These are phyloP conservation scores for Lytechinus variegatus DNA, from an alignment of 35 echinoderm and acorn worm genomes.

Conservation along the genomic window DNA sequence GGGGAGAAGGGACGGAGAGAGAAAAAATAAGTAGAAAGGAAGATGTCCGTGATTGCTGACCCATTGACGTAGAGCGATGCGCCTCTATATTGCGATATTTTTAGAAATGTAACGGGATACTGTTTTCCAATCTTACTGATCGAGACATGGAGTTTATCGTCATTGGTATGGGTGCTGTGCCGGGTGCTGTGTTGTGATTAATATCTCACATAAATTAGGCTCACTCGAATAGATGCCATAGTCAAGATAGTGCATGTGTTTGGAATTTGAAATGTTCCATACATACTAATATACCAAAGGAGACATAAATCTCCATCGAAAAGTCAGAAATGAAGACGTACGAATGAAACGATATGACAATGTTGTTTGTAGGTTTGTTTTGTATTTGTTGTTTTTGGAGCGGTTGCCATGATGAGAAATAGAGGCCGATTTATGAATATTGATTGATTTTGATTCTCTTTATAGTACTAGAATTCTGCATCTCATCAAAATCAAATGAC, in stretches of 20 bases:
- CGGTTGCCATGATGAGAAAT: too few relatives aligned
- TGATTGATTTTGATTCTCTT: background rate
- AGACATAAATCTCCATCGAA: too few relatives aligned
- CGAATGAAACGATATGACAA: too few relatives aligned
- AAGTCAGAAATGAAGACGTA: too few relatives aligned
- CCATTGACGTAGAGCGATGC: background rate
- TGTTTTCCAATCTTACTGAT: background rate
- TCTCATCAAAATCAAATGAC: background rate
- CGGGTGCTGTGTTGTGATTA: background rate
- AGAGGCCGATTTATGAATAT: too few relatives aligned
- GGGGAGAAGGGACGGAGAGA: background rate
- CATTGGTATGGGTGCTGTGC: background rate
- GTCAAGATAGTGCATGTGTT: background rate
- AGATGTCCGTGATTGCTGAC: background rate
- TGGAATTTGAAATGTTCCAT: background rate
- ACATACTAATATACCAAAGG: too few relatives aligned
- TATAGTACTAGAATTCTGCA: background rate
- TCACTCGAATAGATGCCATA: background rate
- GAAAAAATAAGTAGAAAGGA: background rate
- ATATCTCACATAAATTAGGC: background rate
- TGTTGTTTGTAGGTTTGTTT: too few relatives aligned
- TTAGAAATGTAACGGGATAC: background rate
- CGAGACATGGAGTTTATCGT: background rate
- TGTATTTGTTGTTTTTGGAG: too few relatives aligned
- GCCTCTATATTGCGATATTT: slow-evolving; percentile 3